Conservation (phyloP, 2,797 vertebrate species). For the Chromis chromis region DNA sequence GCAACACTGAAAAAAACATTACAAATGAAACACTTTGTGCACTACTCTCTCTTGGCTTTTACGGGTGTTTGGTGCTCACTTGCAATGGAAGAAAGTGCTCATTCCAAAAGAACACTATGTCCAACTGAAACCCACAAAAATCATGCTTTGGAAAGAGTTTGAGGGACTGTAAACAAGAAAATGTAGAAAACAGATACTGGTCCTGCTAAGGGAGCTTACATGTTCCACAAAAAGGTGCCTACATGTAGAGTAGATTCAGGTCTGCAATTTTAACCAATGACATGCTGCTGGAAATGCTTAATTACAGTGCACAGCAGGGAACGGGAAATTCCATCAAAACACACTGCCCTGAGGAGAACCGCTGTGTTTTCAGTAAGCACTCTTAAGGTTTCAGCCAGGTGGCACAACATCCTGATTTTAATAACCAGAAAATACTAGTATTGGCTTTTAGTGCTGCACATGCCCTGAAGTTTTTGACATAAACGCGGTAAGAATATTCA, state of each 20-base stretch:
- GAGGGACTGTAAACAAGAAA: not conserved
- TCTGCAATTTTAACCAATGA: not conserved
- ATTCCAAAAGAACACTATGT: conserved; percentile 38
- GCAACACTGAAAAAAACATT: not conserved
- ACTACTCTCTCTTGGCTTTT: not conserved
- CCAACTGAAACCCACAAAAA: conserved; percentile 18
- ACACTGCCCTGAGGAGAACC: too few species aligned
- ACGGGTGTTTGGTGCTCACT: conserved; percentile 15
- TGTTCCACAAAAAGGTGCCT: not conserved
- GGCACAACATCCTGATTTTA: not conserved
- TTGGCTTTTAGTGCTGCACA: too few species aligned
- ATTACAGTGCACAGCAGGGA: not conserved
- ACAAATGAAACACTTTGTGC: not conserved
- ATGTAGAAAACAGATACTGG: not conserved
- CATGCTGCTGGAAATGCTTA: not conserved
- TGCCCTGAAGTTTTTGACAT: not conserved
- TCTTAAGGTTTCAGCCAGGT: too few species aligned
- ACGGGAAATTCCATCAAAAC: not conserved
- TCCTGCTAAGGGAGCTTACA: not conserved
- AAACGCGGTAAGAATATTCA: not conserved
- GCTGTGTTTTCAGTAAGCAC: too few species aligned
- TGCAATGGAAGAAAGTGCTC: conserved; percentile 26
- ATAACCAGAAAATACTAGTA: too few species aligned
- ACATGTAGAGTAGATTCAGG: not conserved
- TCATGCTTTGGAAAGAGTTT: not conserved